phyloP scores from a whole-genome alignment of 2,113 vertebrate species.

The Nesoenas mayeri region DNA sequence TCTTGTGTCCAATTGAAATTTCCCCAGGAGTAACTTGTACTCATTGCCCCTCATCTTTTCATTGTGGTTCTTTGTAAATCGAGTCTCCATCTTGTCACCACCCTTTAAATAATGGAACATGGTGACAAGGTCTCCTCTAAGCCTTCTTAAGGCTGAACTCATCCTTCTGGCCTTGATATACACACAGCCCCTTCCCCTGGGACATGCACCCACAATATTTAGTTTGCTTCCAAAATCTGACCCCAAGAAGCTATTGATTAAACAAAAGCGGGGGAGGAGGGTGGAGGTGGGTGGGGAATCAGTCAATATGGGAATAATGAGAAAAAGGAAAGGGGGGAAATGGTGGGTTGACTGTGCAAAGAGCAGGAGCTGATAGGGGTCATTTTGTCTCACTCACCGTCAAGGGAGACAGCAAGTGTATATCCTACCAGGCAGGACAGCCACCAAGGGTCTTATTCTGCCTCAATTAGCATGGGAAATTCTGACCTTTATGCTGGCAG shows the following conservation, averaged over 20 bases:
- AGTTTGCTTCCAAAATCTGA: neutral
- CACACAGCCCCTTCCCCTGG: neutral
- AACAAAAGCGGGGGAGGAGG: neutral
- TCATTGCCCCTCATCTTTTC: too few relatives aligned
- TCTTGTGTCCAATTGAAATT: too few relatives aligned
- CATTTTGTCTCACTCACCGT: accelerated
- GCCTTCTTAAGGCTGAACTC: too few relatives aligned
- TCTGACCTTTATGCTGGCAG: neutral
- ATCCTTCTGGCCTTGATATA: neutral
- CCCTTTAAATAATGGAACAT: too few relatives aligned
- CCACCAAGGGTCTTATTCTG: neutral
- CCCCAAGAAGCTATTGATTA: neutral
- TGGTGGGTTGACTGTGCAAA: neutral
- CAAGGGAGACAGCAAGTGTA: neutral
- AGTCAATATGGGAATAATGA: neutral
- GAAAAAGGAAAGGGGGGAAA: neutral
- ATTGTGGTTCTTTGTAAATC: too few relatives aligned
- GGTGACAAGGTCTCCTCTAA: too few relatives aligned
- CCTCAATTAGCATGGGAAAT: accelerated
- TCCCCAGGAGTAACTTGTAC: too few relatives aligned
- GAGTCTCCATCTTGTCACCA: too few relatives aligned
- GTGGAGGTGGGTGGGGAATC: neutral
- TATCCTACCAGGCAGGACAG: neutral
- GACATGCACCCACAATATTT: neutral
- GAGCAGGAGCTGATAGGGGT: neutral